Evolutionary conservation across 2,888 invertebrate genomes (phyloP).

Genomic region (Branchipolynoe longqiensis): DNA sequence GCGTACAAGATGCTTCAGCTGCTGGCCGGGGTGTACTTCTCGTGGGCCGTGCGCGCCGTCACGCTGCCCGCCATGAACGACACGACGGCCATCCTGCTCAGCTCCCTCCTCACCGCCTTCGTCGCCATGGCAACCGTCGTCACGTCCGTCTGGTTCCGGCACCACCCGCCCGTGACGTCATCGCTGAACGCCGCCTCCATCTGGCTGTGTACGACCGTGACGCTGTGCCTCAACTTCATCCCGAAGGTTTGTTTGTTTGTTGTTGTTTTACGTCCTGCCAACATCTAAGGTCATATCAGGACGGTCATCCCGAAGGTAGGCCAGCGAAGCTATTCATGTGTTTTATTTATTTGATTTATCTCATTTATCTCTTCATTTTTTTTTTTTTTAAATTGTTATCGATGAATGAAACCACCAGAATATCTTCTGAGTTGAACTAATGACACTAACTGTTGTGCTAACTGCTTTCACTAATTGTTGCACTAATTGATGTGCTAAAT

Average conservation of each 20-base stretch:
- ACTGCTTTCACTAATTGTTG: too few relatives aligned
- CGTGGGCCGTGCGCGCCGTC: slow-evolving; percentile 74
- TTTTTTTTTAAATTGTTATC: background rate
- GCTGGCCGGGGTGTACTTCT: slow-evolving; percentile 71
- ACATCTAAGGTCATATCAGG: too few relatives aligned
- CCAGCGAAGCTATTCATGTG: background rate
- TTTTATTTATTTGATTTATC: background rate
- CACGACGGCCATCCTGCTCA: slow-evolving; percentile 70
- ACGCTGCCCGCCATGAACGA: slow-evolving; percentile 75
- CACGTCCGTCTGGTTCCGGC: slow-evolving; percentile 63
- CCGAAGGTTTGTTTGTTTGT: slow-evolving; percentile 76
- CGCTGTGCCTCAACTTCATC: slow-evolving; percentile 71
- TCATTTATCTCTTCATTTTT: background rate
- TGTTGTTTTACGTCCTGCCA: too few relatives aligned
- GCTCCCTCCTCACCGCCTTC: slow-evolving; percentile 66
- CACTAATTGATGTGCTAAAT: too few relatives aligned
- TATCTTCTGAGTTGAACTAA: too few relatives aligned
- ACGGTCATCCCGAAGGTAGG: too few relatives aligned
- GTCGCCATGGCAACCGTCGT: slow-evolving; percentile 68
- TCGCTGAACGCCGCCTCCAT: slow-evolving; percentile 68
- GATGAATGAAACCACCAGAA: too few relatives aligned
- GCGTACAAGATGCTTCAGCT: slow-evolving; percentile 72
- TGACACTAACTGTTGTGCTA: too few relatives aligned
- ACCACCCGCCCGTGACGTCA: slow-evolving; percentile 69
- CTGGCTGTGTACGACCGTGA: slow-evolving; percentile 68